Evolutionary conservation across 2,888 invertebrate genomes (phyloP).

Genomic region (Cerceris rybyensis): DNA sequence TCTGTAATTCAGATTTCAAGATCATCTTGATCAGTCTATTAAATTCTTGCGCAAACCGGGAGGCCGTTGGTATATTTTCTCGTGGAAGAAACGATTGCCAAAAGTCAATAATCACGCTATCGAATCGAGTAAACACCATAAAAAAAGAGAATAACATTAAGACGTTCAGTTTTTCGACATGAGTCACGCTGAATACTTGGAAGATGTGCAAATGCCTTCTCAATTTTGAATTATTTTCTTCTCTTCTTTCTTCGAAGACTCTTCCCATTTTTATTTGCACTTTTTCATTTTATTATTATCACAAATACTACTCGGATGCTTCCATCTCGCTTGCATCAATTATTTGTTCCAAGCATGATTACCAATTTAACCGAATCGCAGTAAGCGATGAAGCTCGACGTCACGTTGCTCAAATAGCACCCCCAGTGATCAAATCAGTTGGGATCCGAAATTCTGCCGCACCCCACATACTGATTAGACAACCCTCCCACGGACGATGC

Average conservation of each 20-base stretch:
- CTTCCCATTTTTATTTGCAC: no score
- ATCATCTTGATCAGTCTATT: background rate
- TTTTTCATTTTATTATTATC: no score
- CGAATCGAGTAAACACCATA: constrained; percentile 3
- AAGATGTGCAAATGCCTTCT: background rate
- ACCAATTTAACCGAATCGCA: no score
- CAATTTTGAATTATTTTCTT: background rate
- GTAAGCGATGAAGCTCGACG: no score
- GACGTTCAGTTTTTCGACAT: background rate
- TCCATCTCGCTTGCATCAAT: no score
- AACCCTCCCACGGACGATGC: no score
- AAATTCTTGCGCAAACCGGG: background rate
- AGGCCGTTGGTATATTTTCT: constrained; percentile 1
- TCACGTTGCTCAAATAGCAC: no score
- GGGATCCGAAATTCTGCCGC: no score
- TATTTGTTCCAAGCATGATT: no score
- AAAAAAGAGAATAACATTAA: background rate
- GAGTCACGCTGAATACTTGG: background rate
- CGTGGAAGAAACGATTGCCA: constrained; percentile 12
- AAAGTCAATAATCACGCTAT: constrained; percentile 3
- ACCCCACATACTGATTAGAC: no score
- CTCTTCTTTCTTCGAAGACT: background rate
- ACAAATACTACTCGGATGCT: no score
- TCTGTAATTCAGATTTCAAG: constrained; percentile 15
- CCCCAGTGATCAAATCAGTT: no score